Base-by-base conservation (phyloP, 2,888 invertebrate species). In the Rhopalosiphum nymphaeae region DNA sequence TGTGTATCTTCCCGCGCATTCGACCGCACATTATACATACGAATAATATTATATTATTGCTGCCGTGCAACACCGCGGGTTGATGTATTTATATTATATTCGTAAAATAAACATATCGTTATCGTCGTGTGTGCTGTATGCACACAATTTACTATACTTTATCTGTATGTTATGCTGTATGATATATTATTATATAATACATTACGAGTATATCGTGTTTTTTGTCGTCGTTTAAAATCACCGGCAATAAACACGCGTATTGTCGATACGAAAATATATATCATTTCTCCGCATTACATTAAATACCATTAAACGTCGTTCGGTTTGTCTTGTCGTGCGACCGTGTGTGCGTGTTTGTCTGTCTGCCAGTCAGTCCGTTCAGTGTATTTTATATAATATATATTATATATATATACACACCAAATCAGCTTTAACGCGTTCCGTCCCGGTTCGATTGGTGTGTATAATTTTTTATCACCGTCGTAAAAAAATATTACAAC, bases 231-330 rank as follows among this genome's bases (percentile, higher is more conserved):
- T 88, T 92, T 88, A 67, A 92, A 88, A 92, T 49, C 42, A 42
- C 67, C 7, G 92, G 88, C 92, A 88, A 92, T 92, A 92, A 92
- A 92, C 88, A 92, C 92, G 78, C 88, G 92, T 9, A 44, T 92
- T 92, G 88, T 92, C 92, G 88, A 92, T 92, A 92, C 88, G 53
- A 67, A 88, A 88, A 61, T 88, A 53, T 53, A 92, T 92, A 92
- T 89, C 56, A 92, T 92, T 92, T 92, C 88, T 53, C 78, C n/a
- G 42, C 36, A 36, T 78, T 91, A 53, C 44, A 53, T 53, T 53
- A 88, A 92, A 92, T 88, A 92, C 89, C 57, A 88, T 57, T 88
- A 61, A 92, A 92, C 92, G 87, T 92, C 92, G 46, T 92, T 61
- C 21, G 85, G 44, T 56, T 84, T 56, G 85, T 85, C 91, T 85